Base-by-base conservation (phyloP, 2,113 vertebrate genomes). In the Tragelaphus imberbis region DNA sequence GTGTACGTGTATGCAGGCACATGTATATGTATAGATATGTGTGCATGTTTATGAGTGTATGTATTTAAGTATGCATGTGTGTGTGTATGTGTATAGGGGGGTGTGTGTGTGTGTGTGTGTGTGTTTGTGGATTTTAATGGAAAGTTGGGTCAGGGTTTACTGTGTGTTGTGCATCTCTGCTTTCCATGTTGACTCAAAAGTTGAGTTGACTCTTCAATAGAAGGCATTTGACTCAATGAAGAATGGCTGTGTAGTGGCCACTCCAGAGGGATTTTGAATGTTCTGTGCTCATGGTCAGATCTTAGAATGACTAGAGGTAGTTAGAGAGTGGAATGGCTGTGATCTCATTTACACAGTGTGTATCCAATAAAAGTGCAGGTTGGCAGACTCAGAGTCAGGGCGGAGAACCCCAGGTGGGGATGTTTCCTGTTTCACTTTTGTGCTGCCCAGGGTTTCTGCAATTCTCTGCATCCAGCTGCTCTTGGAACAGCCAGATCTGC, bases 281-380 rank as follows among this genome's bases (percentile, higher is more conserved):
- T 88, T 77, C 84, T 92, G 11, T 84, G 25, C 58, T 92, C 25
- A 7, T 21, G 56, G 88, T 86, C 30, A 65, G 51, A 55, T 49
- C 58, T 85, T 68, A 30, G 63, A 86, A 44, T 92, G 77, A 51
- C 58, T 61, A 68, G 80, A 94, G n/a, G n/a, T 47, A 55, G 93
- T 93, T 77, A 93, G 71, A 40, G 85, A 88, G 19, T 25, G 7
- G 27, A 77, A 47, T 9, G 58, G 65, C 81, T 25, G 56, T 91
- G 90, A 79, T 40, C 82, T 91, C 53, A 55, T 27, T 71, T 87
- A 55, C 79, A 21, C 51, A 89, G 4, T n/a, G 4, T 13, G 5
- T 13, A 40, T 61, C 85, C 9, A 2, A 21, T 12, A 75, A 80
- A 61, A 55, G 53, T 1, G 1, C 23, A 6, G 7, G 19, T 21